Conservation (phyloP, 2,888 invertebrate species). For the Chloroclysta siterata region DNA sequence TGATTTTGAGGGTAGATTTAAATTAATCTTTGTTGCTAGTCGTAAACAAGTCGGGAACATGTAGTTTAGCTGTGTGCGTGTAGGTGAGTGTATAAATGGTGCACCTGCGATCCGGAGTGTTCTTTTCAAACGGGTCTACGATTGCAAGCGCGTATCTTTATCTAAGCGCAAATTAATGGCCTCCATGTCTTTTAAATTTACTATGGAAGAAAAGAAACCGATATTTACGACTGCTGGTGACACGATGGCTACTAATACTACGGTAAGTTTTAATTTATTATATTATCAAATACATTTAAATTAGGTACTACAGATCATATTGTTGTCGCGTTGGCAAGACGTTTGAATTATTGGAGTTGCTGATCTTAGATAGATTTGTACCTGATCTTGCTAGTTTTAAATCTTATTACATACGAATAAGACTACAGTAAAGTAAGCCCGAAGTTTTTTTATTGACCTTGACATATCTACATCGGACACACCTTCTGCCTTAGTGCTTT, state of each 20-base stretch:
- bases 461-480: not conserved
- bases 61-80: slow-evolving; percentile 36
- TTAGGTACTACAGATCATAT: not conserved
- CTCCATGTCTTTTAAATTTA: slow-evolving; percentile 56
- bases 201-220: slow-evolving; percentile 61
- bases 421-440: not conserved
- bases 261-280: slow-evolving; percentile 53
- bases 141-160: slow-evolving; percentile 13
- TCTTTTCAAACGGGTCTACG: slow-evolving; percentile 42
- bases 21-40: slow-evolving; percentile 22
- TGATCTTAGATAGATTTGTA: not conserved
- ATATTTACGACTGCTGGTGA: slow-evolving; percentile 65
- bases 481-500: not conserved
- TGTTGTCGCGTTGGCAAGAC: slow-evolving; percentile 16
- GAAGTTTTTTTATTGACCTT: not conserved
- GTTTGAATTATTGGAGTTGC: not conserved
- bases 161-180: slow-evolving; percentile 45
- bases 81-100: slow-evolving; percentile 56
- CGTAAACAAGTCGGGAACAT: slow-evolving; percentile 31
- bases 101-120: slow-evolving; percentile 37
- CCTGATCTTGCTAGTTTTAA: not conserved
- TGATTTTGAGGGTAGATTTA: slow-evolving; percentile 46
- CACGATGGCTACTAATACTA: slow-evolving; percentile 52
- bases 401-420: not conserved
- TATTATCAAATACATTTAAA: not conserved